These are phyloP conservation scores for Phalacrocorax pelagicus DNA, from an alignment of 2,113 vertebrate species.

Conservation along the genomic window DNA sequence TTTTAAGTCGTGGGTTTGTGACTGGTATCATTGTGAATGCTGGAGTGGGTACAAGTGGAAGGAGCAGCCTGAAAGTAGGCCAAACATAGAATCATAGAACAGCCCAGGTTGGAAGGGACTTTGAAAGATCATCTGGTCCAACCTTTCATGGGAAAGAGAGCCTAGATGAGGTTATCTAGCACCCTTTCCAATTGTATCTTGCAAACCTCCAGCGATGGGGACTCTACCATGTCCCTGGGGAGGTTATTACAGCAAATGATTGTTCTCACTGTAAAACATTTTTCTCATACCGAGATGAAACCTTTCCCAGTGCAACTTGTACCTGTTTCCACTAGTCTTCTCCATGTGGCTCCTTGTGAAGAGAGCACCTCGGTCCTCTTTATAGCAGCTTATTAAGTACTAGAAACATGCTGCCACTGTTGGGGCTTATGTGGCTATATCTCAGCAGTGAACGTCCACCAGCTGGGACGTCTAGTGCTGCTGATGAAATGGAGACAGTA, in stretches of 20 bases:
- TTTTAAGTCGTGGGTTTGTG: background rate
- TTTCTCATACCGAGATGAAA: background rate
- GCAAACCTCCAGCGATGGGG: background rate
- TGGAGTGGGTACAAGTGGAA: background rate
- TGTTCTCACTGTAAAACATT: background rate
- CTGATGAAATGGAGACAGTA: background rate
- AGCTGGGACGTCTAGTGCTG: background rate
- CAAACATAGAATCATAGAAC: background rate
- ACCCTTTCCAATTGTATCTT: background rate
- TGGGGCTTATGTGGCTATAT: background rate
- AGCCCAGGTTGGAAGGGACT: background rate
- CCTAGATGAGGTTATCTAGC: background rate
- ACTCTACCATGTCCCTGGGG: background rate
- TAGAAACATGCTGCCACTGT: background rate
- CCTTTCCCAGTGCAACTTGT: background rate
- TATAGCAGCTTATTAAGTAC: background rate
- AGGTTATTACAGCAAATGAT: background rate
- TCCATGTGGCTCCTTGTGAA: background rate
- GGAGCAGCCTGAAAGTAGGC: background rate
- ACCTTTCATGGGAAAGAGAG: background rate
- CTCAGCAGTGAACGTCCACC: background rate
- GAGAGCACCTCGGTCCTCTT: background rate
- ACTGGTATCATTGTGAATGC: background rate
- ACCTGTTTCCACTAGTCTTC: background rate
- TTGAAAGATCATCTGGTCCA: background rate